Evolutionary conservation across 37 sponge, comb jelly and placozoan genomes (phyloP), one percentile per base, ranked within the genome.

Genomic region (Theonella swinhoei): DNA sequence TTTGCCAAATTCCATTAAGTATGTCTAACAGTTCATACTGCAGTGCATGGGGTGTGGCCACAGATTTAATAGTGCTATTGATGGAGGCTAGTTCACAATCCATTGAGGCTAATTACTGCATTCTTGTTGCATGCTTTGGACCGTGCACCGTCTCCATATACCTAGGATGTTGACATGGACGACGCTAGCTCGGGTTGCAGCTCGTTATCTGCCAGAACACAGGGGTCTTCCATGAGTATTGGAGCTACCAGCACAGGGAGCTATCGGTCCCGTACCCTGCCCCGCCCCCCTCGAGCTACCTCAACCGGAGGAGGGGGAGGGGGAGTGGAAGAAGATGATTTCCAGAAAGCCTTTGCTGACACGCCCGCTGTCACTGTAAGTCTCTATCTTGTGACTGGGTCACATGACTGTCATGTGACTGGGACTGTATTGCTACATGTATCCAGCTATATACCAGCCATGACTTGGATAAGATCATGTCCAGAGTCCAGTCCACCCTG

Each of bases 321-420:
- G 8, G 84, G 81, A 39, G 66, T 94, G 23, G 78, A 42, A 33
- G 88, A 82, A 68, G 85, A 37, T 0, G 78, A 77, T 39, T 94
- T 94, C 84, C 66, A 80, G 68, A 86, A 83, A 60, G 62, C 77
- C 25, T 94, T 90, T 74, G 29, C 29, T 17, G 91, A 86, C 20
- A 78, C 42, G 9, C 79, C 81, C 1, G 25, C 72, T 31, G 65
- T 94, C 37, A 77, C 41, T 61, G 94, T 89, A 41, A 77, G 84
- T 70, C 24, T 78, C 30, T 58, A 19, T 58, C 60, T 20, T 58
- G 9, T 14, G 14, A 34, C 31, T 32, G 7, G 35, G 9, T 20
- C 59, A 72, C 17, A 22, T 22, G 54, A 17, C 54, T 47, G 54
- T 47, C 14, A 47, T 14, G 54, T 47, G 54, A 17, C 14, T 47